Conservation (phyloP, 1,140 invertebrate genomes). For the Drosophila persimilis region DNA sequence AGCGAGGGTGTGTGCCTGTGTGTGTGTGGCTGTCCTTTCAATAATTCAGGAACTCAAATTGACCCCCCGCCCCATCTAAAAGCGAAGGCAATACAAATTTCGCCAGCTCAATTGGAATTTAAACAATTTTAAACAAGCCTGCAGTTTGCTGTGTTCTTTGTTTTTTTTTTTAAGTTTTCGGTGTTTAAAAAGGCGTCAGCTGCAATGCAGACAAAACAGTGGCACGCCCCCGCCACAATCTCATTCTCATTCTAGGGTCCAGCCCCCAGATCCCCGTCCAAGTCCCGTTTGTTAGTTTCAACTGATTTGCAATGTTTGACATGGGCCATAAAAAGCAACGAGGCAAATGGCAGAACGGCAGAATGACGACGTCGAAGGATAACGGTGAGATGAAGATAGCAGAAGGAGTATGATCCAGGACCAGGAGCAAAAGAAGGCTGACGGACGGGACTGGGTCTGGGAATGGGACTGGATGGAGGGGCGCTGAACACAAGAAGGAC, state of each 20-base stretch:
- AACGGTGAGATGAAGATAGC: slow-evolving; percentile 49
- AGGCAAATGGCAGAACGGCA: slow-evolving; percentile 33
- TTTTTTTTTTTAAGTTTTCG: not conserved
- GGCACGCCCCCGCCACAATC: slow-evolving; percentile 32
- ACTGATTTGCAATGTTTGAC: slow-evolving; percentile 81
- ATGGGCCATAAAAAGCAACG: slow-evolving; percentile 78
- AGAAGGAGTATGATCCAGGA: slow-evolving; percentile 17
- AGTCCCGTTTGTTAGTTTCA: slow-evolving; percentile 72
- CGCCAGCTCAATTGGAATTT: not conserved
- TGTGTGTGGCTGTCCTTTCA: slow-evolving; percentile 22
- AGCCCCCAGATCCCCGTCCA: slow-evolving; percentile 3
- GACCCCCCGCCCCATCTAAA: slow-evolving; percentile 2
- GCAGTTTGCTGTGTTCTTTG: slow-evolving; percentile 8
- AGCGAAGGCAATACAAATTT: not conserved
- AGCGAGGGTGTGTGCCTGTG: not conserved
- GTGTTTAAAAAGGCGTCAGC: slow-evolving; percentile 42
- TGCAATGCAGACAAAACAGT: slow-evolving; percentile 55
- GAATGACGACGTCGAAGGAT: slow-evolving; percentile 42
- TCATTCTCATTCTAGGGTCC: slow-evolving; percentile 9
- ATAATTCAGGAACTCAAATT: slow-evolving; percentile 43
- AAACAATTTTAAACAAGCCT: slow-evolving; percentile 5
- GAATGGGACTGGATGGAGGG: no score
- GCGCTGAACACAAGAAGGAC: slow-evolving; percentile 12
- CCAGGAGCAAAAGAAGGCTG: slow-evolving; percentile 2
- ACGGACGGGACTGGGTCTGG: not conserved